phyloP scores from a whole-genome alignment of 2,888 invertebrate genomes.

The Dolomedes plantarius region DNA sequence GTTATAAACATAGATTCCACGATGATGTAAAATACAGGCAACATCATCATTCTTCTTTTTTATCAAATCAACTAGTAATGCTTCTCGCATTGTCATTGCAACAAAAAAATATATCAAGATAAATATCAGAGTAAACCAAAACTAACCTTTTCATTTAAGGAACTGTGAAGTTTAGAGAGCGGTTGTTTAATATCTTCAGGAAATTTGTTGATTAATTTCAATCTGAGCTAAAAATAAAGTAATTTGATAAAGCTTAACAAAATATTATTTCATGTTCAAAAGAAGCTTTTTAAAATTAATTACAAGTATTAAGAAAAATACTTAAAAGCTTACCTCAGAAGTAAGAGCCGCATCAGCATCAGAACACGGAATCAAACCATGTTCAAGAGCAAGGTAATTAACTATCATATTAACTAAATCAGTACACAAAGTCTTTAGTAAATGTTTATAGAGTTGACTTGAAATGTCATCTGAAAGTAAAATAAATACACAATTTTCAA shows the following conservation, averaged over 20 bases:
- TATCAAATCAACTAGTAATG: too few species aligned
- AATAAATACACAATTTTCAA: too few species aligned
- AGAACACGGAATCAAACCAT: conserved; percentile 73
- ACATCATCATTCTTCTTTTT: too few species aligned
- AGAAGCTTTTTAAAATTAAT: too few species aligned
- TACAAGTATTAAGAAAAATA: too few species aligned
- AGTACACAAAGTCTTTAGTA: conserved; percentile 87
- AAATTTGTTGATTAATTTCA: conserved; percentile 72
- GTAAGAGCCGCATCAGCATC: conserved; percentile 75
- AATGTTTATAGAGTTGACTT: conserved; percentile 85
- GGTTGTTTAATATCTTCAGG: conserved; percentile 82
- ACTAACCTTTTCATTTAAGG: conserved; percentile 80
- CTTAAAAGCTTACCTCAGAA: conserved; percentile 78
- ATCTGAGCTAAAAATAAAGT: conserved; percentile 59
- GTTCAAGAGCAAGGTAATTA: conserved; percentile 82
- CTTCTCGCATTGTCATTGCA: too few species aligned
- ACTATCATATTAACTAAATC: conserved; percentile 89
- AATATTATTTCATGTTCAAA: too few species aligned
- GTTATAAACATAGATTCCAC: too few species aligned
- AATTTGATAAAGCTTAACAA: too few species aligned
- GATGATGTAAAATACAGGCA: too few species aligned
- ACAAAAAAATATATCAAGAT: too few species aligned
- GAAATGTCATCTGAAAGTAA: conserved; percentile 80
- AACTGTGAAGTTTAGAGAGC: conserved; percentile 83
- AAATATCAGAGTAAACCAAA: too few species aligned